Percentiles rank a stretch among this genome's conserved stretches.
phyloP scores from a whole-genome alignment of 2,797 vertebrate genomes.

The Alcedo atthis region DNA sequence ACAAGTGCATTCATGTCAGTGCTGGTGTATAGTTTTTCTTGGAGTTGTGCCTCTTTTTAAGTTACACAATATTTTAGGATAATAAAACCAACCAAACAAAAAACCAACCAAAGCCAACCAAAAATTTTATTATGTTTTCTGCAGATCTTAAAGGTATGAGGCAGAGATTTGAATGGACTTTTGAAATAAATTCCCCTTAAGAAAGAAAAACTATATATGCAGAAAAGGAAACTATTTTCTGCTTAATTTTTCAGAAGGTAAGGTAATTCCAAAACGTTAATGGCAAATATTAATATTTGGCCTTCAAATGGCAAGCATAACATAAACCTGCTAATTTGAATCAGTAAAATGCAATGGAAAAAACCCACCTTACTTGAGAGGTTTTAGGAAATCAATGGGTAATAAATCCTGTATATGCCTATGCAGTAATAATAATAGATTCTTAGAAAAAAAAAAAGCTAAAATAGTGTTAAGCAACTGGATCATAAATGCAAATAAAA shows the following conservation, averaged over 20 bases:
- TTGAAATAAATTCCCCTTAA: background rate
- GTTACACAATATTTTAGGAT: background rate
- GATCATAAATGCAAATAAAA: background rate
- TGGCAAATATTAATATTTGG: background rate
- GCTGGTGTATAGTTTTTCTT: background rate
- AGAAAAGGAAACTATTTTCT: background rate
- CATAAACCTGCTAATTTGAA: background rate
- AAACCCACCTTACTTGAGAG: background rate
- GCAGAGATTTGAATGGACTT: background rate
- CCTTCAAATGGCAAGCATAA: conserved; percentile 10
- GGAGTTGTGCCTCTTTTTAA: background rate
- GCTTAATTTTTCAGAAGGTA: conserved; percentile 4
- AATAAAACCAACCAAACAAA: background rate
- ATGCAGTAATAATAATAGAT: background rate
- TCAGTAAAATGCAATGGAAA: background rate
- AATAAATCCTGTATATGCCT: background rate
- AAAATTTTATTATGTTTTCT: background rate
- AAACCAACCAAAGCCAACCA: background rate
- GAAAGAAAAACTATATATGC: background rate
- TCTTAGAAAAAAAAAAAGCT: background rate
- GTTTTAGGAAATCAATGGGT: background rate
- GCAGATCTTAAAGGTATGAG: background rate
- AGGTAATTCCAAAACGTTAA: conserved; percentile 16
- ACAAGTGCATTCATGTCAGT: accelerated
- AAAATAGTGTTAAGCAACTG: background rate